Evolutionary conservation across 2,113 vertebrate species (phyloP).

Genomic region (Neotragus pygmaeus): DNA sequence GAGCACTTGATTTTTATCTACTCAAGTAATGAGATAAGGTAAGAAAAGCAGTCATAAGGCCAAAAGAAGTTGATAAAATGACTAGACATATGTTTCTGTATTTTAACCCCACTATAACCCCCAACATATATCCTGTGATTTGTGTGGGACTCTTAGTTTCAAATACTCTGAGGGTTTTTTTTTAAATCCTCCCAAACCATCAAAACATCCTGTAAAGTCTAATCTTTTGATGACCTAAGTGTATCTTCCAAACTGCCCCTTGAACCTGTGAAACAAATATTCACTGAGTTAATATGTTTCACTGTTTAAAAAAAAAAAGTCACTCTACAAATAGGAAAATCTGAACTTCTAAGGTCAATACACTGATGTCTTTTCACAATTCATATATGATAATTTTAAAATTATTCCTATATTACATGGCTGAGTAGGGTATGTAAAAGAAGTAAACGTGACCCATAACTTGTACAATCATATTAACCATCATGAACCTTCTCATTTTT

Average conservation of each 20-base stretch:
- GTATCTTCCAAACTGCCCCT: not conserved
- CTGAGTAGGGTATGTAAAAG: not conserved
- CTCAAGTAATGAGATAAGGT: not conserved
- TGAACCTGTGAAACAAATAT: not conserved
- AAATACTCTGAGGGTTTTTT: not conserved
- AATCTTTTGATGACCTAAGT: not conserved
- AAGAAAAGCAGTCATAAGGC: not conserved
- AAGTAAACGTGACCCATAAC: not conserved
- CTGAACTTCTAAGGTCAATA: not conserved
- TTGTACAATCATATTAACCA: not conserved
- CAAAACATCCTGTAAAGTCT: not conserved
- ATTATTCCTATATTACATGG: not conserved
- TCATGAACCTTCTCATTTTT: not conserved
- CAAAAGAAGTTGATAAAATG: not conserved
- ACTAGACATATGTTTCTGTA: not conserved
- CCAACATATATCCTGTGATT: not conserved
- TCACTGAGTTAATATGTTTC: not conserved
- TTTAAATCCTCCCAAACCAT: not conserved
- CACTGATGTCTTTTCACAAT: not conserved
- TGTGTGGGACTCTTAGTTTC: not conserved
- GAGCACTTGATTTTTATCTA: not conserved
- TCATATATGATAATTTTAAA: constrained; percentile 8
- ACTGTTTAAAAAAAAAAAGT: not conserved
- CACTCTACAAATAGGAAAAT: not conserved
- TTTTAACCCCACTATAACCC: not conserved